A percentile compares a stretch with the other conserved stretches of the same genome.
Conservation (phyloP, 2,797 vertebrate genomes). For the Octomys mimax region DNA sequence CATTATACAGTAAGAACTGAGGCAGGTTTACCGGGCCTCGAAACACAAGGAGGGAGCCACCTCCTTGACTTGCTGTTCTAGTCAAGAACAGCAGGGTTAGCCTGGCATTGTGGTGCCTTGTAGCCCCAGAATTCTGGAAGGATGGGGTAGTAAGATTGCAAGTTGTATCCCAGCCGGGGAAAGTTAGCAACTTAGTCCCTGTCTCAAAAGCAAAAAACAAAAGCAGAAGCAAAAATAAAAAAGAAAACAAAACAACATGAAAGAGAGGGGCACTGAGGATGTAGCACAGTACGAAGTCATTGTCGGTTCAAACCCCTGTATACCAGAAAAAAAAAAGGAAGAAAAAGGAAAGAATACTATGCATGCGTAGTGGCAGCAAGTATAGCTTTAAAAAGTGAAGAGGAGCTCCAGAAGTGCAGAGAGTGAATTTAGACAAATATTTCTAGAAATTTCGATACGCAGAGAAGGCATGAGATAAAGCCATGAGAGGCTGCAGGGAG, state of each 20-base stretch:
- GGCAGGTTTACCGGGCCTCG: neutral
- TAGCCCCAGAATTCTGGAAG: neutral
- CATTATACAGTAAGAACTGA: neutral
- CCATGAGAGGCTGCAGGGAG: neutral
- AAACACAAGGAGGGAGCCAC: neutral
- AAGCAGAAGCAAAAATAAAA: neutral
- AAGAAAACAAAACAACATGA: neutral
- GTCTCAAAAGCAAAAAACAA: neutral
- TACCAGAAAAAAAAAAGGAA: neutral
- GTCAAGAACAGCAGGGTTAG: neutral
- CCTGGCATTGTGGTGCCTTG: neutral
- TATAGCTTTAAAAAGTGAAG: neutral
- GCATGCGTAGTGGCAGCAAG: neutral
- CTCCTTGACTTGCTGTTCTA: too few relatives aligned
- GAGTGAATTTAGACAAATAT: conserved; percentile 36
- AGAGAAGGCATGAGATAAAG: neutral
- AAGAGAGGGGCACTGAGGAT: neutral
- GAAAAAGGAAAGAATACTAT: too few relatives aligned
- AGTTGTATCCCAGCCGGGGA: neutral
- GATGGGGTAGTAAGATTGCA: neutral
- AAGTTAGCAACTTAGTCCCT: neutral
- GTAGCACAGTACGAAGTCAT: neutral
- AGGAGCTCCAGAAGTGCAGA: neutral
- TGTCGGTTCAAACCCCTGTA: neutral
- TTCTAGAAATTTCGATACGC: conserved; percentile 43